Conservation (phyloP, 2,888 invertebrate species). For the Campoplex nolae region DNA sequence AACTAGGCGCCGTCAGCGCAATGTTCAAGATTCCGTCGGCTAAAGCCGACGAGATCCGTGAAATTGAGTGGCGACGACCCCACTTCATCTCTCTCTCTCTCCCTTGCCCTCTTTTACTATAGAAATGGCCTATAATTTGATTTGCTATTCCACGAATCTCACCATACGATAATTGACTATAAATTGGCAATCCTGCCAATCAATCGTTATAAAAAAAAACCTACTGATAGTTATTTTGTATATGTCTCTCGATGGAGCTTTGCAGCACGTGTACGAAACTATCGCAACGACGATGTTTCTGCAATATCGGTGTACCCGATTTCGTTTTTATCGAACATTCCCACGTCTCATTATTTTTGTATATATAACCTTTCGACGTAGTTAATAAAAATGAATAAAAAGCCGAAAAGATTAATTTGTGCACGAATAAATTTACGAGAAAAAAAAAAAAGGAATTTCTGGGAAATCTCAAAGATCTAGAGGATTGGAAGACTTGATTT, state of each 20-base stretch:
- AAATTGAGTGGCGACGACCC: constrained; percentile 67
- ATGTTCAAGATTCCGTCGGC: constrained; percentile 47
- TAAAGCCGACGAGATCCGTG: constrained; percentile 43
- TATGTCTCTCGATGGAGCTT: constrained; percentile 41
- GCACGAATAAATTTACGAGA: constrained; percentile 76
- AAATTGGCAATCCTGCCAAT: constrained; percentile 83
- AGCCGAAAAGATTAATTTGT: constrained; percentile 25
- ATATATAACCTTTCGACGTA: neutral
- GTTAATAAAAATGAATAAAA: constrained; percentile 30
- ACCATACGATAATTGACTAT: constrained; percentile 78
- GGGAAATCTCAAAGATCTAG: constrained; percentile 78
- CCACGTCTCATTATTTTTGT: neutral
- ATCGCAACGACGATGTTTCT: constrained; percentile 24
- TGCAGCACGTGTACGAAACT: constrained; percentile 32
- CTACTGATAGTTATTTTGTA: constrained; percentile 24
- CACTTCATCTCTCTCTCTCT: constrained; percentile 32
- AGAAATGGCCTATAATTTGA: constrained; percentile 78
- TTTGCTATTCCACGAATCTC: constrained; percentile 81
- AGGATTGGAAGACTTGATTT: constrained; percentile 54
- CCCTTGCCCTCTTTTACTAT: constrained; percentile 34
- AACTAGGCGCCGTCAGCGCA: constrained; percentile 64
- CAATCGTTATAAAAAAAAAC: constrained; percentile 81
- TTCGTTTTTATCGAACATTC: constrained; percentile 8
- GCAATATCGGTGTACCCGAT: neutral
- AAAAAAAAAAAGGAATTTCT: constrained; percentile 74